Percentiles rank a stretch among this genome's conserved stretches.
Evolutionary conservation across 2,113 vertebrate genomes (phyloP).

Genomic region (Rhizomys pruinosus): DNA sequence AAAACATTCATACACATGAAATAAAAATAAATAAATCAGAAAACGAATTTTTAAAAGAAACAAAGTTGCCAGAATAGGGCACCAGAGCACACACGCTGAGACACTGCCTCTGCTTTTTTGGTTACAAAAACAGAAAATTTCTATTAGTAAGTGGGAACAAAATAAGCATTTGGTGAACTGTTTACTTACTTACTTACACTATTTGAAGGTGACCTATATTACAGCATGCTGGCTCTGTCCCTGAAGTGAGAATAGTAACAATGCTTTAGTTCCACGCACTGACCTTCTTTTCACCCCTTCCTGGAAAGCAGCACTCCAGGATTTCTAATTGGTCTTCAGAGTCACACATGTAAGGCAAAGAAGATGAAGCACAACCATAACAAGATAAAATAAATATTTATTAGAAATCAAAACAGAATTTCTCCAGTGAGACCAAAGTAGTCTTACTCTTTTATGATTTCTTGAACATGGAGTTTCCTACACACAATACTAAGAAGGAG

Average conservation of each 20-base stretch:
- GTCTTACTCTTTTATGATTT: constrained; percentile 46
- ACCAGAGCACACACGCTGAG: not conserved
- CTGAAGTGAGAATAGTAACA: not conserved
- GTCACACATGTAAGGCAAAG: not conserved
- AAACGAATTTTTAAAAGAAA: not conserved
- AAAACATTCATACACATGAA: no score
- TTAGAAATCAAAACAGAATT: constrained; percentile 64
- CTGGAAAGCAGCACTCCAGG: not conserved
- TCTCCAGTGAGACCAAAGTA: constrained; percentile 36
- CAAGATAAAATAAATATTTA: constrained; percentile 81
- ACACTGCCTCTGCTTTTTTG: no score
- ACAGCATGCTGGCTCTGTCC: not conserved
- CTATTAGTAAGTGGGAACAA: no score
- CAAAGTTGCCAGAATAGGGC: not conserved
- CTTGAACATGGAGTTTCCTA: constrained; percentile 56
- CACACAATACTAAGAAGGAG: constrained; percentile 49
- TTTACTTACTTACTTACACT: no score
- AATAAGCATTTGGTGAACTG: no score
- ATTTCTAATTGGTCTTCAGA: not conserved
- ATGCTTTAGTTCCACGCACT: not conserved
- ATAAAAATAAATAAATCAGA: no score
- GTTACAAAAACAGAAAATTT: no score
- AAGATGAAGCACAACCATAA: constrained; percentile 25
- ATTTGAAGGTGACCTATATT: not conserved
- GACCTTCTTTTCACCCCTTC: not conserved